Percentiles rank a stretch among this genome's conserved stretches.
These are phyloP conservation scores for Drosophila glabriapex DNA, from an alignment of 2,888 invertebrate genomes.

Conservation along the genomic window DNA sequence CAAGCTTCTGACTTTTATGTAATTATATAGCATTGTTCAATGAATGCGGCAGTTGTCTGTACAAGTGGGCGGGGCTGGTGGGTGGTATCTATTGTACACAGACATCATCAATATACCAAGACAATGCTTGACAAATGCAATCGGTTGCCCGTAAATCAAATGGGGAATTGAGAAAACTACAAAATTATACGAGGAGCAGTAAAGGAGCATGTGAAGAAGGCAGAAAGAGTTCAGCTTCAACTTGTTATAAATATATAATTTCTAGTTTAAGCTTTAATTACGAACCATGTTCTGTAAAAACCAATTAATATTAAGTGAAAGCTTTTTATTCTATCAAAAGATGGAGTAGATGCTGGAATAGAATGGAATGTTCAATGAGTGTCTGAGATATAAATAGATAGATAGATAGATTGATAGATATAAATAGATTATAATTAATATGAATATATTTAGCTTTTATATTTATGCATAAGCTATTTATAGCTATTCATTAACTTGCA, in stretches of 20 bases:
- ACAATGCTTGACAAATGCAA: slow-evolving; percentile 29
- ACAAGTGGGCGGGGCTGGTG: neutral
- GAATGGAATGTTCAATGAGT: neutral
- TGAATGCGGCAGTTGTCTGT: slow-evolving; percentile 23
- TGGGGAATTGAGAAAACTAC: slow-evolving; percentile 4
- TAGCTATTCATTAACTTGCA: neutral
- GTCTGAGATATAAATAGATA: neutral
- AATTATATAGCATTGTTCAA: slow-evolving; percentile 76
- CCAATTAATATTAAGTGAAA: neutral
- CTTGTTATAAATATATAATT: neutral
- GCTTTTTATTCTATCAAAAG: neutral
- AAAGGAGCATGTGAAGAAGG: neutral
- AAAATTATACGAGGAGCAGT: neutral
- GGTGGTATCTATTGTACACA: neutral
- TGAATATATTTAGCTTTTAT: neutral
- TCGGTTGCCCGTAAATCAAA: slow-evolving; percentile 7
- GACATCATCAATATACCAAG: slow-evolving; percentile 23
- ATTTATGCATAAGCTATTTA: neutral
- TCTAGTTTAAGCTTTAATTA: neutral
- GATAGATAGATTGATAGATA: too few species aligned
- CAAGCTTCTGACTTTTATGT: slow-evolving; percentile 74
- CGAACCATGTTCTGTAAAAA: neutral
- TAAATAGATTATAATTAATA: too few species aligned
- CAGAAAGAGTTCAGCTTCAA: neutral
- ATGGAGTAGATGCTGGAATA: neutral